Evolutionary conservation across 2,888 invertebrate genomes (phyloP), one percentile per base, ranked within the genome.

Genomic region (Melipona bicolor): DNA sequence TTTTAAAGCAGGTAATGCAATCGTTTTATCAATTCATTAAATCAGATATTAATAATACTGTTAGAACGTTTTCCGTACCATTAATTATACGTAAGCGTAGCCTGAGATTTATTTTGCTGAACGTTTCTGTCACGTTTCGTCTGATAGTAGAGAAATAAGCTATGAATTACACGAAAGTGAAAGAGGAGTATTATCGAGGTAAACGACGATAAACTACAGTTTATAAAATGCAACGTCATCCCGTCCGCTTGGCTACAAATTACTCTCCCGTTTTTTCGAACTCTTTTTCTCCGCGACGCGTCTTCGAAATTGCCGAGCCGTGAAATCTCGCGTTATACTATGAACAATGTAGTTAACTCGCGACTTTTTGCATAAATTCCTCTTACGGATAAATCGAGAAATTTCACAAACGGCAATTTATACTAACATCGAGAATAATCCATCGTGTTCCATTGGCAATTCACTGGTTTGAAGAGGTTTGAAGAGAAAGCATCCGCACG

Each of bases 141-240:
- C 27, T 27, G 56, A 43, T 24, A 17, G 17, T 6, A 59, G 6
- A 24, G 4, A n/a, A 68, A 68, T 24, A 9, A 3, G 21, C 11
- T 27, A 50, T 13, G 17, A 13, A 62, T 49, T 62, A 49, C 27
- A 24, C 0, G 32, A 73, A 52, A 64, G n/a, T n/a, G 64, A 74
- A 74, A 72, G 50, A 24, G 24, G 17, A 13, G 13, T 27, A 32
- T 72, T 62, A 50, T 21, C 15, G 21, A 72, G 59, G n/a, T 56
- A 56, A 70, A 36, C 36, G n/a, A 36, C 36, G 54, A 32, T 70
- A 72, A 62, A 61, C 59, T 61, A 17, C 21, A 27, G n/a, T 73
- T 73, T 52, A 32, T 64, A 73, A 73, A 64, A 64, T 21, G 73
- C 62, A 13, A 19, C 62, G 73, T 73, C 73, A 73, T n/a, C n/a